Evolutionary conservation across 53 echinoderm and acorn worm genomes (phyloP), one percentile per base, ranked within the genome.

Genomic region (Holothuria scabra): DNA sequence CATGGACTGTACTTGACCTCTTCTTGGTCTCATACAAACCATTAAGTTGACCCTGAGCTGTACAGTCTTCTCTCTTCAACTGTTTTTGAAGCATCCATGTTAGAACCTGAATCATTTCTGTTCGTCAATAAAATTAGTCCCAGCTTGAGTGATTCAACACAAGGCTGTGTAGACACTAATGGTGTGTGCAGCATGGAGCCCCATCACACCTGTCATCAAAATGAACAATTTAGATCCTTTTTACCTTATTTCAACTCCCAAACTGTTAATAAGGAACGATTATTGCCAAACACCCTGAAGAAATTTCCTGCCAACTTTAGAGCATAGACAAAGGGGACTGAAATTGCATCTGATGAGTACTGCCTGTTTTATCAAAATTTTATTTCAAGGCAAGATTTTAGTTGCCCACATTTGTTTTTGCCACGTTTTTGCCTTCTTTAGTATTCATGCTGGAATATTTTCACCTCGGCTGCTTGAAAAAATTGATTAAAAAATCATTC

Each of bases 231-330:
- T 32, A 29, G n/a, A 31, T 38, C 33, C n/a, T 68, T 68, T 68
- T 68, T 68, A 38, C 68, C 68, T 68, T 68, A n/a, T 35, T 68
- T 33, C 37, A 68, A 38, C 68, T 38, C n/a, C 32, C 37, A 68
- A 68, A 68, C 37, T 68, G 68, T 68, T 68, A 68, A 68, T 68
- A 68, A 68, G n/a, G 12, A 33, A 68, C 18, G 34, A 68, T n/a
- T 68, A 35, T 35, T 68, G 68, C 68, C 34, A 32, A 68, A 38
- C 33, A 35, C 68, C 68, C 37, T 33, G 68, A 19, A 38, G 68
- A 21, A 68, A 68, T 68, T 68, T 68, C n/a, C 29, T 68, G 68
- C 29, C 68, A 35, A 20, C 18, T 33, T 68, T 68, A 38, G 10
- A 68, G 68, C n/a, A 19, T 12, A 68, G 33, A 68, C 33, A 32